Percentiles rank a stretch among this genome's conserved stretches.
Evolutionary conservation across 2,113 vertebrate species (phyloP).

Genomic region (Scalopus aquaticus): DNA sequence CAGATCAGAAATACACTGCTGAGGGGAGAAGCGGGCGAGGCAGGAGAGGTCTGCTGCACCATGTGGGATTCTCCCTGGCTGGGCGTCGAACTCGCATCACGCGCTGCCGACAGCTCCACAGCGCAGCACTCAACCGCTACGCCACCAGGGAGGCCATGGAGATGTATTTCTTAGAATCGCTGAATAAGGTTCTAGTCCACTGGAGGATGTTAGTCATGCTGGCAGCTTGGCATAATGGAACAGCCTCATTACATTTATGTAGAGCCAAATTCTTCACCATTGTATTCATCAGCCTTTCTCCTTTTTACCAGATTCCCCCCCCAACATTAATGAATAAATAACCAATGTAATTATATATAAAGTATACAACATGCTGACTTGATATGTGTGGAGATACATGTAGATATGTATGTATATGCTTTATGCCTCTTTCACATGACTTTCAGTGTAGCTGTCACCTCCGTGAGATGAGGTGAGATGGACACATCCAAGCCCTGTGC

Average conservation of each 20-base stretch:
- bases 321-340: background rate
- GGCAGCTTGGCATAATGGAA: accelerated
- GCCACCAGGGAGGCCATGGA: no score
- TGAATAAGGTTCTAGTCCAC: background rate
- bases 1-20: no score
- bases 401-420: background rate
- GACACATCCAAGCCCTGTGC: background rate
- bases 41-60: no score
- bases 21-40: no score
- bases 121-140: no score
- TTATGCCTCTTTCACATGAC: background rate
- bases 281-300: background rate
- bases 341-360: background rate
- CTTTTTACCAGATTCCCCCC: background rate
- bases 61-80: no score
- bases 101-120: no score
- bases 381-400: background rate
- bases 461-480: accelerated
- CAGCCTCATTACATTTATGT: background rate
- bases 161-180: background rate
- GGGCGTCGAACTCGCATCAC: no score
- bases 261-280: background rate
- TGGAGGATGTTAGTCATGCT: accelerated
- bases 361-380: background rate
- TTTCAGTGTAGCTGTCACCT: background rate